Evolutionary conservation across 2,113 vertebrate genomes (phyloP).

Genomic region (Leucosticte australis): DNA sequence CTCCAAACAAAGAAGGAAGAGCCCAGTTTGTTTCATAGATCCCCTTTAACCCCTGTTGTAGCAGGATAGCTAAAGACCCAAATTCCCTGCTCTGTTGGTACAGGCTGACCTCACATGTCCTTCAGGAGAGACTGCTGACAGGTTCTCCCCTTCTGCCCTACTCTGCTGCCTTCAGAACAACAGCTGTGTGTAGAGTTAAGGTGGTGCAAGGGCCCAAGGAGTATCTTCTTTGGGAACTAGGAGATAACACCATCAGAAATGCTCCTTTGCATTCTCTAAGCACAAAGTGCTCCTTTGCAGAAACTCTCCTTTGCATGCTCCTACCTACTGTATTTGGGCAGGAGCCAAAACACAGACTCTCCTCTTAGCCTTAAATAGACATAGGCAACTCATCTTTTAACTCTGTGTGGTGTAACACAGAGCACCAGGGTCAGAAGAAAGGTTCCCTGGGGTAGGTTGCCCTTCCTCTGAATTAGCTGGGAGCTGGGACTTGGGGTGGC

Average conservation of each 20-base stretch:
- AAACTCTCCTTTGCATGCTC: neutral
- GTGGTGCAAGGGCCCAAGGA: neutral
- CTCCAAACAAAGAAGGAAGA: constrained; percentile 29
- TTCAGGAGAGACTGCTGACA: neutral
- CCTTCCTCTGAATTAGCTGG: neutral
- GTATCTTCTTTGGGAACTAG: neutral
- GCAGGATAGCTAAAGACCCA: constrained; percentile 15
- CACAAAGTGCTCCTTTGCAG: neutral
- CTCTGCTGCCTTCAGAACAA: neutral
- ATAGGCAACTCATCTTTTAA: neutral
- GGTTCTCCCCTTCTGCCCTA: neutral
- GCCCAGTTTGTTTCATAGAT: neutral
- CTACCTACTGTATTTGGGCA: neutral
- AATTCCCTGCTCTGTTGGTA: constrained; percentile 7
- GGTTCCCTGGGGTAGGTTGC: neutral
- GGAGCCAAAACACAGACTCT: neutral
- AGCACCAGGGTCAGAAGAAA: neutral
- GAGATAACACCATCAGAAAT: neutral
- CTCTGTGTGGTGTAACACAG: neutral
- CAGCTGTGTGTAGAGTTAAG: neutral
- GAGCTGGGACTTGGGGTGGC: neutral
- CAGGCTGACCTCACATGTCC: constrained; percentile 22
- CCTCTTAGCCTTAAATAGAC: neutral
- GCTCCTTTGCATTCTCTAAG: neutral
- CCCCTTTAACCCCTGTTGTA: constrained; percentile 8